Evolutionary conservation across 23 tunicate species (phyloP), one percentile per base, ranked within the genome.

Genomic region (Halocynthia aurantium): DNA sequence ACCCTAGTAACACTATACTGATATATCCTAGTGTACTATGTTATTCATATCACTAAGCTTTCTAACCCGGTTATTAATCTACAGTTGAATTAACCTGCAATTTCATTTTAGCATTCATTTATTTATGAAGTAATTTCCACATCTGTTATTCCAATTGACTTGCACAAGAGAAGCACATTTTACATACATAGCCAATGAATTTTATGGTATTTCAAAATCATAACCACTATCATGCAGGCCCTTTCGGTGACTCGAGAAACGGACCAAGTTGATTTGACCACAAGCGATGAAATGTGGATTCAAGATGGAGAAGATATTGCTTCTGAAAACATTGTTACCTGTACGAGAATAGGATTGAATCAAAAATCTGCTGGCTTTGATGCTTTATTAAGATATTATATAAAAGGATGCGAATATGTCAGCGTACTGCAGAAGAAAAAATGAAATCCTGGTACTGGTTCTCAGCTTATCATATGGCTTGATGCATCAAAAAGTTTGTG

Each of bases 401-500:
- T 78, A 17, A 10, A 61, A 11, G 83, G 83, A 22, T 77, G 72
- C 55, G 50, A 5, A 9, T 78, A 17, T 52, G 88, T 84, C 0
- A 84, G 88, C 61, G 69, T 55, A 55, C 7, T 5, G 87, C 80
- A 69, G 87, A 83, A 53, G 51, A 66, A n/a, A 50, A 80, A 18
- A 52, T 76, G 80, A 57, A 31, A 31, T 31, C 4, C 44, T 1
- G 44, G 44, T 31, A 31, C 44, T 31, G 44, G 44, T 31, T 31
- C 44, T 62, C 57, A 93, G 60, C 85, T 84, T 40, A 94, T 87
- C 95, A 88, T 88, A 75, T 94, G 99, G 78, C 87, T 61, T 2
- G 95, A 62, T n/a, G 89, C 10, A 52, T 94, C 86, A 71, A 76
- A 88, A 8, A 94, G 73, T 77, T 84, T 81, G 17, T 84, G 81